Base-by-base conservation (phyloP, 2,888 invertebrate species). In the Hyalella azteca region DNA sequence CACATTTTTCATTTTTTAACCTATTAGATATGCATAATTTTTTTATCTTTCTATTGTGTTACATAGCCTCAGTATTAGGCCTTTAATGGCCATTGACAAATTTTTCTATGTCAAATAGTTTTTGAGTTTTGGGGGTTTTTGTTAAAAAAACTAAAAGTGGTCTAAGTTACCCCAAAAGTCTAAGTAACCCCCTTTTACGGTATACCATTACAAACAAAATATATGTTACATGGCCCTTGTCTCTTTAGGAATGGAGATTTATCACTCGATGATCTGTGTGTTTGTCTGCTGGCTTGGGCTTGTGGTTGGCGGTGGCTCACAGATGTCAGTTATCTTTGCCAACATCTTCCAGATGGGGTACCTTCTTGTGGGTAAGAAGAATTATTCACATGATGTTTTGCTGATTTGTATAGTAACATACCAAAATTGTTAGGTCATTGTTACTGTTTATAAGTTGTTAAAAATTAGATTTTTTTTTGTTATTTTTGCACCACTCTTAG, bases 311-410 rank as follows among this genome's bases (percentile, higher is more conserved):
- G 92, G 93, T 2, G 92, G 93, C 3, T 91, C 93, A 2, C 88
- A 89, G 76, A 85, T 89, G 0, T 92, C 94, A 83, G 91, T 94
- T 1, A 89, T 90, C 19, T 86, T 93, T 7, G 92, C 93, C 36
- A 94, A 97, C 87, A 85, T 92, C 11, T 94, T 95, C 87, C 96
- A 96, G 87, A 93, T 97, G 92, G 88, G 87, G 0, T 95, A 95
- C 87, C 89, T 96, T 13, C 87, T 94, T 78, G 88, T 89, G 81
- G 92, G 92, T 91, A 88, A 88, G 88, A 85, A 66, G 15, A 26
- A 15, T 7, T 36, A n/a, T n/a, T n/a, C n/a, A n/a, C n/a, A n/a
- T n/a, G n/a, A n/a, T n/a, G n/a, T n/a, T n/a, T n/a, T n/a, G n/a
- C n/a, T n/a, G n/a, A n/a, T n/a, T n/a, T n/a, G n/a, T n/a, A n/a